Evolutionary conservation across 2,113 vertebrate species (phyloP).

Genomic region (Toxotes chatareus): DNA sequence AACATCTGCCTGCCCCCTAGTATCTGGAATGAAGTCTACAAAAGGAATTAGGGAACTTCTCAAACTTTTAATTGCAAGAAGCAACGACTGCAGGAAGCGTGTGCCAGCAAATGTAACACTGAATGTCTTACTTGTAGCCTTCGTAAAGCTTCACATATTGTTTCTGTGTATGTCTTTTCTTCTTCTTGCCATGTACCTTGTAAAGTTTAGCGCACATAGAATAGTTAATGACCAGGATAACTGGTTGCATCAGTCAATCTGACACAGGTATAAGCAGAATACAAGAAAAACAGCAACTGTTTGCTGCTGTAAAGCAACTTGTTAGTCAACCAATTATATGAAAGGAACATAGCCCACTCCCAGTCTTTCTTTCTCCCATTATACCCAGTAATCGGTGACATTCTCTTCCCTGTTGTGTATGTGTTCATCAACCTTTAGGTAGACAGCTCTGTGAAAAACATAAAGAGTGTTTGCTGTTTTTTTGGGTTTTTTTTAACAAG

Average conservation of each 20-base stretch:
- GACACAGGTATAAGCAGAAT: too few species aligned
- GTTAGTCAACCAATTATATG: background rate
- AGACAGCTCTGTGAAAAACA: background rate
- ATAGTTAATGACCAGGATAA: background rate
- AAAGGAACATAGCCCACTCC: background rate
- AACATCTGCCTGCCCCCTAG: slow-evolving; percentile 67
- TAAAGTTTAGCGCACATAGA: background rate
- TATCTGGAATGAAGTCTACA: slow-evolving; percentile 54
- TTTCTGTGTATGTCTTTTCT: background rate
- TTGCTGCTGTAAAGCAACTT: too few species aligned
- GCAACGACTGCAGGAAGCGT: background rate
- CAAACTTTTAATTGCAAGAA: slow-evolving; percentile 53
- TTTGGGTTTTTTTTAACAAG: background rate
- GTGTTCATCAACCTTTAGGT: background rate
- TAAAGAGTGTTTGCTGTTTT: background rate
- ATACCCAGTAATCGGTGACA: too few species aligned
- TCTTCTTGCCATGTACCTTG: background rate
- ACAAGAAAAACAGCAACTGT: too few species aligned
- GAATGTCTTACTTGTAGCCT: background rate
- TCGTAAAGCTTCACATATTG: background rate
- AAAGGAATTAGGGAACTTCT: slow-evolving; percentile 62
- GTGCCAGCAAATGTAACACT: slow-evolving; percentile 18
- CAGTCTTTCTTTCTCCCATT: too few species aligned
- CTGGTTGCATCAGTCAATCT: too few species aligned
- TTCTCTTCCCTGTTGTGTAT: too few species aligned